Evolutionary conservation across 2,113 vertebrate species (phyloP).

Genomic region (Syrrhaptes paradoxus): DNA sequence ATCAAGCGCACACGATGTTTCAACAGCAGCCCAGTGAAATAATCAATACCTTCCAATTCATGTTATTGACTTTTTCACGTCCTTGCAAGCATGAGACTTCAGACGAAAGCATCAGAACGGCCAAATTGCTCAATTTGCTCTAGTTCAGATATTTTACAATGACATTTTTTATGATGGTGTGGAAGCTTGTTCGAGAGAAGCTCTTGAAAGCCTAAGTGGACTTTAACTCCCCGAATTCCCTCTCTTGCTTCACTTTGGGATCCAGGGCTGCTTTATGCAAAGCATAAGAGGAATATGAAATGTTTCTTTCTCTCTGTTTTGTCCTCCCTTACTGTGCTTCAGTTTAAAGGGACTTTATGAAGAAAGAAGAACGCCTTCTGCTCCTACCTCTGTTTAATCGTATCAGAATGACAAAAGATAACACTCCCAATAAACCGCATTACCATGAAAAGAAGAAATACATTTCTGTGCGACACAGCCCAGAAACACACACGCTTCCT

Average conservation of each 20-base stretch:
- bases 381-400: neutral
- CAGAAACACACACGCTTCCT: conserved; percentile 4
- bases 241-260: neutral
- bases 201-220: neutral
- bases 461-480: neutral
- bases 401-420: neutral
- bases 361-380: neutral
- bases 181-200: neutral
- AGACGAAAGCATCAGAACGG: neutral
- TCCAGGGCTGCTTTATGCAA: neutral
- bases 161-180: neutral
- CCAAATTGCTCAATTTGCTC: conserved; percentile 29
- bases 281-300: fast-evolving
- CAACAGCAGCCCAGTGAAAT: conserved; percentile 33
- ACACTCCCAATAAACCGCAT: neutral
- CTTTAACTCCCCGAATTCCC: neutral
- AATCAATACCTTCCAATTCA: conserved; percentile 66
- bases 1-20: neutral
- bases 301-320: neutral
- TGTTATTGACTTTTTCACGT: conserved; percentile 48
- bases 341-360: neutral
- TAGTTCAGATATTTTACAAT: conserved; percentile 15
- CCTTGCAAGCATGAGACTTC: conserved; percentile 33
- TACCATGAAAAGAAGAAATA: neutral
- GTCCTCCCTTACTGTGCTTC: neutral